Evolutionary conservation across 2,888 invertebrate species (phyloP).

Genomic region (Horisme vitalbata): DNA sequence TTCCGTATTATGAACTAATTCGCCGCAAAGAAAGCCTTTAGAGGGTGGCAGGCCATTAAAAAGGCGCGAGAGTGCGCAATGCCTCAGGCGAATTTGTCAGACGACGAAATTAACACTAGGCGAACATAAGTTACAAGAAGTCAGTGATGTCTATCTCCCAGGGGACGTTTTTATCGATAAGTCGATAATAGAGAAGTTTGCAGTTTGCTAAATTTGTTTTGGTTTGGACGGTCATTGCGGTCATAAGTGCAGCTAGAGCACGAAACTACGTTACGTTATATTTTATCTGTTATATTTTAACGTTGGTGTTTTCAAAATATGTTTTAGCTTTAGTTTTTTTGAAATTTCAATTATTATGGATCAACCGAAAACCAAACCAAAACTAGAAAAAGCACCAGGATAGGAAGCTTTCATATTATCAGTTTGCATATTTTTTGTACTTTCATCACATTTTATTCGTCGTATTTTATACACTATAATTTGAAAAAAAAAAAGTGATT

Average conservation of each 20-base stretch:
- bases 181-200: conserved; percentile 11
- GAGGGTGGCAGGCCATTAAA: conserved; percentile 41
- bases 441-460: too few relatives aligned
- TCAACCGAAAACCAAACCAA: too few relatives aligned
- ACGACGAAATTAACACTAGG: conserved; percentile 72
- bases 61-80: conserved; percentile 44
- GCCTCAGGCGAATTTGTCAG: conserved; percentile 69
- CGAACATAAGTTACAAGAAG: conserved; percentile 63
- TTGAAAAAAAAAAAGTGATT: too few relatives aligned
- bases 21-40: conserved; percentile 44
- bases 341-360: too few relatives aligned
- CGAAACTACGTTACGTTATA: too few relatives aligned
- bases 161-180: conserved; percentile 54
- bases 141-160: conserved; percentile 34
- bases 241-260: conserved; percentile 7
- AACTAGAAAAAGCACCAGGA: too few relatives aligned
- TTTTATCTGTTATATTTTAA: too few relatives aligned
- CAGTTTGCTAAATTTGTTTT: conserved; percentile 9
- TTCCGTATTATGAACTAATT: conserved; percentile 42
- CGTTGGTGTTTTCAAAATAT: too few relatives aligned
- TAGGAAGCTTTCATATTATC: too few relatives aligned
- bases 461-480: too few relatives aligned
- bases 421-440: too few relatives aligned
- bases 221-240: neutral
- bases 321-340: too few relatives aligned